Conservation (phyloP, 1,140 invertebrate genomes). For the Diuraphis noxia region DNA sequence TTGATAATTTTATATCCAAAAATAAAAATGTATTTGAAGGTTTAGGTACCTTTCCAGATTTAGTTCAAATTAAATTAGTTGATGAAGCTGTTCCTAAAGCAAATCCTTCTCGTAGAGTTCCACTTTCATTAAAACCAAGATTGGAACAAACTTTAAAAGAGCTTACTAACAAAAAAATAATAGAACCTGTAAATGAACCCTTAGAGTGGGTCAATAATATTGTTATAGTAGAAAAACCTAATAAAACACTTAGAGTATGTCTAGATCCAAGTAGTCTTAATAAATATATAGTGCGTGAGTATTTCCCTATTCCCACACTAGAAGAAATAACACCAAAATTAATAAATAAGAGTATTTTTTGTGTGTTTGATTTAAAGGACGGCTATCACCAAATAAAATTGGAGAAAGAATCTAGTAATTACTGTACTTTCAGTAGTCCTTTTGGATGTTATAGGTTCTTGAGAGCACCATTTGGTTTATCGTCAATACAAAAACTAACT, state of each 20-base stretch:
- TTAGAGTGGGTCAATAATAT: conserved; percentile 37
- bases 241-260: conserved; percentile 15
- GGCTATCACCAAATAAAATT: conserved; percentile 55
- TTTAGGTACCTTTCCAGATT: not conserved
- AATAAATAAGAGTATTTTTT: not conserved
- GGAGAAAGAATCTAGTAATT: conserved; percentile 49
- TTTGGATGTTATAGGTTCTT: conserved; percentile 49
- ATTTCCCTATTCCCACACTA: not conserved
- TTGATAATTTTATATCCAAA: not conserved
- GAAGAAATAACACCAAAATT: conserved; percentile 1
- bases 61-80: conserved; percentile 11
- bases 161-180: not conserved
- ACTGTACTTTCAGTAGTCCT: conserved; percentile 53
- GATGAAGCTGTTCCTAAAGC: not conserved
- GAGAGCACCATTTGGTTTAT: conserved; percentile 60
- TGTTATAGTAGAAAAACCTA: conserved; percentile 29
- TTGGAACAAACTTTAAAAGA: not conserved
- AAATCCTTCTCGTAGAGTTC: conserved; percentile 3
- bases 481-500: conserved; percentile 58
- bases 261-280: conserved; percentile 44
- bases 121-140: not conserved
- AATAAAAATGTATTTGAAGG: conserved; percentile 15
- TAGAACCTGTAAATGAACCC: conserved; percentile 17
- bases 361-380: conserved; percentile 47
- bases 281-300: conserved; percentile 9